Evolutionary conservation across 2,113 vertebrate genomes (phyloP).

Genomic region (Hypocryptadius cinnamomeus): DNA sequence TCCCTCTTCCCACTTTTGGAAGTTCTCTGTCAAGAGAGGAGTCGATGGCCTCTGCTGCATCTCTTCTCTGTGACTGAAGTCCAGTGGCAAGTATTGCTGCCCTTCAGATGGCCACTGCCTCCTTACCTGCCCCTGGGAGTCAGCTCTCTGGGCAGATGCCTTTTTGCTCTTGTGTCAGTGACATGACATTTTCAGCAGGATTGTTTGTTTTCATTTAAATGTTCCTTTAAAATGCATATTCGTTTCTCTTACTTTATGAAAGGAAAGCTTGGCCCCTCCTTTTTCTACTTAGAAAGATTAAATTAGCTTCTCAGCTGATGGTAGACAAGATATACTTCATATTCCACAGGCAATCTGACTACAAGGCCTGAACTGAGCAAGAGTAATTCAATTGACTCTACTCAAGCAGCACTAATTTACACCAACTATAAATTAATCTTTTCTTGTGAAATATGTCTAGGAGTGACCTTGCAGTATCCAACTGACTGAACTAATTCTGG

Average conservation of each 20-base stretch:
- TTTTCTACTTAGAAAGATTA: not conserved
- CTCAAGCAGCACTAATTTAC: conserved; percentile 40
- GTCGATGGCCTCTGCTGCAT: not conserved
- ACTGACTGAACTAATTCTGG: not conserved
- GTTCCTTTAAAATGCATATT: not conserved
- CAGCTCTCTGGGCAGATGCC: not conserved
- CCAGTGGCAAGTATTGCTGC: not conserved
- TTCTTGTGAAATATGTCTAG: not conserved
- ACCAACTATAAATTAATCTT: conserved; percentile 27
- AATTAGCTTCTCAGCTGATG: not conserved
- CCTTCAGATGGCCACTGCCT: not conserved
- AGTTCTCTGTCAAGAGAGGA: not conserved
- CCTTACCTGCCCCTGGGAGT: not conserved
- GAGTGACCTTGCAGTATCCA: not conserved
- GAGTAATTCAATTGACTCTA: conserved; percentile 16
- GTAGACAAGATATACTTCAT: not conserved
- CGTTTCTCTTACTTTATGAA: not conserved
- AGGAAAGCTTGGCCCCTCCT: not conserved
- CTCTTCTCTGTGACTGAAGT: not conserved
- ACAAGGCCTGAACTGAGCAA: not conserved
- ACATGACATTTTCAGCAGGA: not conserved
- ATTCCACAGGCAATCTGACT: not conserved
- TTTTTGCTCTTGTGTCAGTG: not conserved
- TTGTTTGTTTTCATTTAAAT: not conserved
- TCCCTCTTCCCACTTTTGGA: not conserved